Evolutionary conservation across 2,888 invertebrate genomes (phyloP), one percentile per base, ranked within the genome.

Genomic region (Tetragonula carbonaria): DNA sequence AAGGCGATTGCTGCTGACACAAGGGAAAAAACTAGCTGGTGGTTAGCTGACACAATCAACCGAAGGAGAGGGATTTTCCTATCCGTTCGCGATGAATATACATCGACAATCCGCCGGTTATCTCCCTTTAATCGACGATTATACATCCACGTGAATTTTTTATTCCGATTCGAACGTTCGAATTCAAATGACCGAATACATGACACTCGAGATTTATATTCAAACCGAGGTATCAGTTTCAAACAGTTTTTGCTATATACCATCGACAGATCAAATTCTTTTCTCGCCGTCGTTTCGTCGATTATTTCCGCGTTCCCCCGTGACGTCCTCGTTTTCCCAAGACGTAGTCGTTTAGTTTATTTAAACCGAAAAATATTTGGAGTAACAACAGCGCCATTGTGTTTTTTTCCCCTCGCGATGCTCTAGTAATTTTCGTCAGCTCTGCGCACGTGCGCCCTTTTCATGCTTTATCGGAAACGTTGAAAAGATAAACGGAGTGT

Each of bases 1-100:
- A 76, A 86, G 73, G 53, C 59, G 66, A 65, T 59, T 66, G n/a
- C n/a, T 66, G 70, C 82, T 77, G 86, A 85, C 78, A 80, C 68
- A 71, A 65, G 78, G 8, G 16, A 57, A 84, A 82, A 80, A 82
- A 71, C 8, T 8, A 1, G 11, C 72, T 21, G 51, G n/a, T 65
- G 63, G 66, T 74, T 80, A 74, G 50, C 21, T 51, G n/a, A 18
- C 57, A 18, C 57, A 50, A 74, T 72, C 75, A 68, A 82, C 80
- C 82, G 67, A 33, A 33, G 33, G 33, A 0, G 45, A 8, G 45
- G 8, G 8, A 70, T 82, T 75, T 82, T 59, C 65, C 63, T 33
- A 16, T 21, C 65, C 28, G 23, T 28, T 53, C 55, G n/a, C n/a
- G n/a, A 45, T 68, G 65, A 8, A 33, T 55, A 53, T 21, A 53